Base-by-base conservation (phyloP, 1,140 invertebrate genomes). In the Zaprionus ghesquierei region DNA sequence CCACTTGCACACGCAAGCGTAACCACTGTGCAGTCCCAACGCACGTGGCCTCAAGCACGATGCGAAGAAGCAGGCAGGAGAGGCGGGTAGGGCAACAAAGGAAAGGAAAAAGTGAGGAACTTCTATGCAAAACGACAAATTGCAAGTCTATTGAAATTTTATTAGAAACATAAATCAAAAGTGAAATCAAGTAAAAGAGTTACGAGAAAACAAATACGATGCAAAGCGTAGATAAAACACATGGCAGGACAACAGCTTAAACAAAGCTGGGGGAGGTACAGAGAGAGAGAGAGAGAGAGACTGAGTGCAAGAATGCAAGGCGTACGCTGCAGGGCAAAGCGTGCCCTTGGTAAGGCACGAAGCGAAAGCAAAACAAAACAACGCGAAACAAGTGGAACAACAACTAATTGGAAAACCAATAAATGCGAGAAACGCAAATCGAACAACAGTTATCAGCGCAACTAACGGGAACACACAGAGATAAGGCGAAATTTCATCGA, bases 91-190 rank as follows among this genome's bases (percentile, higher is more conserved):
- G 46, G 23, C 6, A 8, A 22, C 33, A 8, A 6, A 12, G 33
- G 31, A 13, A 18, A 12, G 50, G 22, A 8, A 35, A 29, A 5
- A 20, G n/a, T 35, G 33, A 27, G 27, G 9, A 35, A 68, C 59
- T 66, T 74, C 68, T 73, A 72, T 66, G 73, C 75, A 76, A 65
- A 76, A 64, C 75, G 69, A 89, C 84, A 87, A 87, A 82, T 89
- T 89, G 84, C 82, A 89, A 87, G 84, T 87, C 84, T 89, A 87
- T 87, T 89, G 82, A 87, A 87, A 84, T 87, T 87, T 87, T 87
- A 87, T 87, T 87, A 89, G 82, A 87, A 87, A 53, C 84, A 89
- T 87, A 87, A 87, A 87, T 87, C 82, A 87, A 87, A 89, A 60
- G 60, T 46, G 66, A 74, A 81, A 60, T 62, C 66, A 65, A 69